Evolutionary conservation across 2,113 vertebrate genomes (phyloP), one percentile per base, ranked within the genome.

Genomic region (Zosterops hypoxanthus): DNA sequence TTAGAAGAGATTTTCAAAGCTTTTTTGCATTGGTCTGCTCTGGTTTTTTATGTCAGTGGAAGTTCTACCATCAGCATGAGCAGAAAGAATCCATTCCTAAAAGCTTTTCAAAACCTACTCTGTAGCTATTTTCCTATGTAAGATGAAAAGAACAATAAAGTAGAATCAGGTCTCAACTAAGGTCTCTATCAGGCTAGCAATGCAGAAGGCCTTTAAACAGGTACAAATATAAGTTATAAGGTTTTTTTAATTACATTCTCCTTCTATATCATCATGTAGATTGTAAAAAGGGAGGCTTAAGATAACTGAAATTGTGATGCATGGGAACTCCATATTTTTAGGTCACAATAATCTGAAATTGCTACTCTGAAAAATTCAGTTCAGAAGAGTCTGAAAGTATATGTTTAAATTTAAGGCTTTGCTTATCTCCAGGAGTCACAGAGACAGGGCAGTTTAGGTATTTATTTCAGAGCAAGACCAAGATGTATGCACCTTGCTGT

Each of bases 1-100:
- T 82, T 72, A 92, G 16, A 88, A 86, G 11, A 15, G 50, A 79
- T 86, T 95, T 92, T 94, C 50, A 65, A 81, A 92, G 65, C 14
- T 66, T 25, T 88, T 68, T 21, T 91, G 18, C 16, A 34, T 6
- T 73, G 25, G 7, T 16, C n/a, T 82, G 20, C 64, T 71, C n/a
- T 82, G 5, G 5, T 5, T 68, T 94, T 94, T 55, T 24, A 59
- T 64, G 33, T 68, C 57, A 82, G 29, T 33, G 8, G 26, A 63
- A 86, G 42, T 50, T 70, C n/a, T 70, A 53, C 47, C 77, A 86
- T 63, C 60, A 78, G 13, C 33, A 89, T 34, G 31, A 84, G 65
- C 19, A 68, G 65, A 81, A 89, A 47, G 25, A 75, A 52, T 50
- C 4, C 12, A 57, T 72, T 17, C 34, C n/a, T 75, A 49, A 90